Evolutionary conservation across 1,140 invertebrate genomes (phyloP), one percentile per base, ranked within the genome.

Genomic region (Achatina immaculata): DNA sequence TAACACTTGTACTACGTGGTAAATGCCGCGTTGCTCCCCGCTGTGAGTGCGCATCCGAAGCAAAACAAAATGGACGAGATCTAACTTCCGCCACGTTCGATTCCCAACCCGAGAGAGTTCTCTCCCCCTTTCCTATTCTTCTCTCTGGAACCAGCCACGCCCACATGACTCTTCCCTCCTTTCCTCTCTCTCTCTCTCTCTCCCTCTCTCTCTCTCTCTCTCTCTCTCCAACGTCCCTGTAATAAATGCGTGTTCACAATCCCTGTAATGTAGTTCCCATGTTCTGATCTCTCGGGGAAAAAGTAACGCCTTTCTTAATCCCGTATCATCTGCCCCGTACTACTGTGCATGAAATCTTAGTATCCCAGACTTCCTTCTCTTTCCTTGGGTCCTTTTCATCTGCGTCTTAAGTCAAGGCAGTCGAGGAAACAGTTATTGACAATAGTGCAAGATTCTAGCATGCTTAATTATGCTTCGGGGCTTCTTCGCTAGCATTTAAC

Each of bases 241-340:
- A 31, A 48, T 38, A 21, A 55, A 36, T 74, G 42, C 74, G 45
- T 51, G 74, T 38, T 55, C 74, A 48, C 74, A 48, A 11, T 24
- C n/a, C 40, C 7, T 3, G 40, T 74, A 51, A 74, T 74, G 45
- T 51, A 34, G 6, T 74, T 69, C 66, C 36, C 66, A n/a, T 69
- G 66, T 69, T 69, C 34, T 11, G 66, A 11, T 69, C 7, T 28
- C 66, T 4, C 34, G 4, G 24, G 34, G 34, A 31, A 58, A 69
- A 69, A 69, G 66, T 34, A 42, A 16, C 36, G 66, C 28, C 24
- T 69, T 69, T n/a, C 66, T 69, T 69, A 42, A 38, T 69, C 31
- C 16, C 9, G 14, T 2, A 36, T 38, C 24, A 34, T 69, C 66
- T 42, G 66, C 36, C 66, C 24, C n/a, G 40, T 6, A 69, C 14